Evolutionary conservation across 2,797 vertebrate species (phyloP), one percentile per base, ranked within the genome.

Genomic region (Carapus acus): DNA sequence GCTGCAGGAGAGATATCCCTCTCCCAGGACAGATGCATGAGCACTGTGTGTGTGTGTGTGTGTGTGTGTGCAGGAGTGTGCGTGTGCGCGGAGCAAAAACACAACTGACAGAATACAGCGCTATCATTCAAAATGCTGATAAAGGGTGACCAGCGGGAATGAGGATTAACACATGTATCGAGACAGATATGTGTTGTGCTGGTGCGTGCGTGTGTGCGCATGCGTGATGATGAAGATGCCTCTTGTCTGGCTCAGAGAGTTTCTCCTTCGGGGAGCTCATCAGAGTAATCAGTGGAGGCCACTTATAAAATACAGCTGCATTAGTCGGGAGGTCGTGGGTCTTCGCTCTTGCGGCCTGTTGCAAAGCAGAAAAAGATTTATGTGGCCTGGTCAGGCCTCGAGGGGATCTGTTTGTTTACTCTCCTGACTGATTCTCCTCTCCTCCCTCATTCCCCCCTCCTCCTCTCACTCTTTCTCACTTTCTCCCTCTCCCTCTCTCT

Each of bases 371-470:
- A 50, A 33, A 45, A 22, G 47, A 62, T 55, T 69, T 60, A 62
- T 67, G 62, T 45, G 16, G 17, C 21, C 43, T 1, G 0, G 54
- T 61, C 64, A 38, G 46, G 41, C 53, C 60, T 68, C 37, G 62
- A 24, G 63, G 24, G 65, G 54, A 50, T 55, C 41, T 65, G 60
- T 75, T 72, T 76, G 56, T 74, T 73, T 74, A 56, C 75, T 70
- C 38, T 62, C 5, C 54, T 66, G 62, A 60, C 68, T 77, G 61
- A 77, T 73, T 62, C 42, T 46, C 44, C 48, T 34, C 58, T 9
- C 33, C 24, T 41, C 8, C 58, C 43, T 16, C 55, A 46, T 47
- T 62, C 54, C 43, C 15, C 24, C 40, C 23, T 34, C n/a, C 75
- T 70, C 38, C 60, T 5, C 54, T 66, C 62, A 60, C 68, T 77